Evolutionary conservation across 2,888 invertebrate species (phyloP).

Genomic region (Machimus rusticus): DNA sequence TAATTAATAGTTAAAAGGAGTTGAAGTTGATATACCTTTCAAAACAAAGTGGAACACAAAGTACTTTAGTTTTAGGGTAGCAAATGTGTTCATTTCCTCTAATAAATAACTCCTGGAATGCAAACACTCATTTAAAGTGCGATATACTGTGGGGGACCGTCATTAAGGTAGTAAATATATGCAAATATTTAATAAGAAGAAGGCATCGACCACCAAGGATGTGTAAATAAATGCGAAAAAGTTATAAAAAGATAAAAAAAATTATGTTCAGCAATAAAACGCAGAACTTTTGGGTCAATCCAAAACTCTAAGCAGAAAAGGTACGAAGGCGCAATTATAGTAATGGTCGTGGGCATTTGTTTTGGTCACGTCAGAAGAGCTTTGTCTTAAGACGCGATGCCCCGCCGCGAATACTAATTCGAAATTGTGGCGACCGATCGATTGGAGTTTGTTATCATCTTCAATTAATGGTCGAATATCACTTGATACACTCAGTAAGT

Average conservation of each 20-base stretch:
- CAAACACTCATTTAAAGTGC: background rate
- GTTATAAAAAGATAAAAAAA: background rate
- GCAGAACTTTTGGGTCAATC: constrained; percentile 13
- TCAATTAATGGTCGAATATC: constrained; percentile 26
- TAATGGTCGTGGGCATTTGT: constrained; percentile 22
- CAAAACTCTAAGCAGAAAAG: constrained; percentile 24
- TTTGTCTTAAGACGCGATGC: background rate
- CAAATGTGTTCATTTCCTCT: too few species aligned
- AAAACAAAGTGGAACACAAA: background rate
- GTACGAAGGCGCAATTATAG: constrained; percentile 10
- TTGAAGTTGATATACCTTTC: background rate
- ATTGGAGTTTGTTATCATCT: constrained; percentile 31
- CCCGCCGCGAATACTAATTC: constrained; percentile 40
- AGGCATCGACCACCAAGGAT: background rate
- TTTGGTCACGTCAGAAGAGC: constrained; percentile 41
- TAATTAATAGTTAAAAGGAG: background rate
- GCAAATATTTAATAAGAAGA: background rate
- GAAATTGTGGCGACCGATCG: constrained; percentile 42
- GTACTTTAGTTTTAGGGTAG: background rate
- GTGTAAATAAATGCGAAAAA: background rate
- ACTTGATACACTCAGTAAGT: constrained; percentile 25
- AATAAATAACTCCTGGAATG: background rate
- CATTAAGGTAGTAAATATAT: background rate
- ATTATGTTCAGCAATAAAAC: background rate
- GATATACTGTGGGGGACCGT: background rate